Conservation (phyloP, 1,140 invertebrate species). For the Eciton burchellii region DNA sequence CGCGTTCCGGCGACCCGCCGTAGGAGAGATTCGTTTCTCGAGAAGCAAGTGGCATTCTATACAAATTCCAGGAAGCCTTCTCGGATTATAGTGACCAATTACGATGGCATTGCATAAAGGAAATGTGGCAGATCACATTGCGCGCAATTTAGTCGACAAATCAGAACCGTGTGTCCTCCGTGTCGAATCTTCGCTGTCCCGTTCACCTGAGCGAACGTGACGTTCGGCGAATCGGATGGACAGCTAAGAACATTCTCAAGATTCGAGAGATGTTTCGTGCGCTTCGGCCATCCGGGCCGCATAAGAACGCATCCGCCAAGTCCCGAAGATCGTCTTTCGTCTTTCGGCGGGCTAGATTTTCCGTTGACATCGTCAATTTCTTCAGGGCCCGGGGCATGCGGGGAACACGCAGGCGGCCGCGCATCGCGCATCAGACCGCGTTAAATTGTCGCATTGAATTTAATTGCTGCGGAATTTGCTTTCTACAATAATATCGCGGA, state of each 20-base stretch:
- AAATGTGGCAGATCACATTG: slow-evolving; percentile 74
- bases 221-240: slow-evolving; percentile 45
- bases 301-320: neutral
- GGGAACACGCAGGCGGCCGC: too few relatives aligned
- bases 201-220: slow-evolving; percentile 36
- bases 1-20: slow-evolving; percentile 22
- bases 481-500: neutral
- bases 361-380: neutral
- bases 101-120: slow-evolving; percentile 73
- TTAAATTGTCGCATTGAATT: too few relatives aligned
- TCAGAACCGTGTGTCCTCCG: slow-evolving; percentile 64
- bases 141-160: slow-evolving; percentile 70
- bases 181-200: slow-evolving; percentile 31
- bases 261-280: neutral
- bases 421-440: too few relatives aligned
- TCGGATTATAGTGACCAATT: slow-evolving; percentile 77
- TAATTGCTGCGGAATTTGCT: neutral
- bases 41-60: slow-evolving; percentile 73
- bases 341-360: neutral
- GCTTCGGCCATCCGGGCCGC: too few relatives aligned
- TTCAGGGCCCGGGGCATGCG: too few relatives aligned
- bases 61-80: slow-evolving; percentile 79
- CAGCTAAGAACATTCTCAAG: slow-evolving; percentile 10
- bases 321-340: neutral
- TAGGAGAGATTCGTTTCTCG: slow-evolving; percentile 70